A percentile compares a stretch with the other conserved stretches of the same genome.
Conservation (phyloP, 2,888 invertebrate genomes). For the Tortricodes alternella region DNA sequence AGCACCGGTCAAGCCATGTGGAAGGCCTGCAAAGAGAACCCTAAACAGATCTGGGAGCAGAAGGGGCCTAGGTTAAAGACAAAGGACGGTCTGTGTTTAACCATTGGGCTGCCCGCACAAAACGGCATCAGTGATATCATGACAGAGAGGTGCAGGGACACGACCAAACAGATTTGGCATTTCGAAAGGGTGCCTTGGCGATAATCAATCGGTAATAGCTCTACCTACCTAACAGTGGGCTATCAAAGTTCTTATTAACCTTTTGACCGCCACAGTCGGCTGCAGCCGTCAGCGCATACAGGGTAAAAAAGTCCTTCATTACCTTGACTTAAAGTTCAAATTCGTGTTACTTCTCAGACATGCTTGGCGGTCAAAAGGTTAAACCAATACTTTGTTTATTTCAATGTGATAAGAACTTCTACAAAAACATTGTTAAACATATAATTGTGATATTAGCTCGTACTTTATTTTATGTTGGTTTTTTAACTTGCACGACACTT, state of each 20-base stretch:
- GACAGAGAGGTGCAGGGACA: conserved; percentile 82
- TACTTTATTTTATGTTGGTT: neutral
- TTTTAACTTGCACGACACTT: too few relatives aligned
- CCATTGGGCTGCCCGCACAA: conserved; percentile 51
- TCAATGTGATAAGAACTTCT: too few relatives aligned
- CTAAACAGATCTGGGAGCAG: conserved; percentile 88
- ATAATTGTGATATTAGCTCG: neutral
- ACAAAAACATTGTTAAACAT: too few relatives aligned
- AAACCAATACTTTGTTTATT: too few relatives aligned
- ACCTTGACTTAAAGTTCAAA: too few relatives aligned
- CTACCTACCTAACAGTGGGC: neutral
- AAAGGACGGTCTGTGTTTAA: conserved; percentile 59
- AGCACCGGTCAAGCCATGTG: conserved; percentile 86
- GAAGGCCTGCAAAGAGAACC: conserved; percentile 86
- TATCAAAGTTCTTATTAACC: neutral
- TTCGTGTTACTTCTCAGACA: too few relatives aligned
- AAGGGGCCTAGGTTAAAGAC: conserved; percentile 68
- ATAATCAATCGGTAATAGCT: conserved; percentile 51
- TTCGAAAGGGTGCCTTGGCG: conserved; percentile 87
- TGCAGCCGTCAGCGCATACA: too few relatives aligned
- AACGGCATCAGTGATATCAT: conserved; percentile 66
- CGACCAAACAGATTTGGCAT: conserved; percentile 86
- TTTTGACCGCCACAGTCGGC: too few relatives aligned
- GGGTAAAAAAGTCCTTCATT: too few relatives aligned
- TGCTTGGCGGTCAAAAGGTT: too few relatives aligned